Percentiles rank a stretch among this genome's conserved stretches.
Conservation (phyloP, 2,113 vertebrate species). For the Camelus bactrianus region DNA sequence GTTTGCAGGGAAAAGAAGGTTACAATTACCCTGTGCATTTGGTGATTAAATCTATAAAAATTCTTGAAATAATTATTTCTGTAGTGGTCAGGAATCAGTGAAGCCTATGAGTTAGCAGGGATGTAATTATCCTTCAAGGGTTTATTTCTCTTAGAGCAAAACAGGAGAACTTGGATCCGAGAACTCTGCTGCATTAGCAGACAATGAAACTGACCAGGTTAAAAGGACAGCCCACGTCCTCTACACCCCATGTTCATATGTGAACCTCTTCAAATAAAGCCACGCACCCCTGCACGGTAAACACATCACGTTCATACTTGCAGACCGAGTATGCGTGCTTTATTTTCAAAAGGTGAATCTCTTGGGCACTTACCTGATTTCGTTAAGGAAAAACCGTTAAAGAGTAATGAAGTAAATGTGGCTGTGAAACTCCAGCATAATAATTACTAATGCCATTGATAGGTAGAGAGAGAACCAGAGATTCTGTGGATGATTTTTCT, state of each 20-base stretch:
- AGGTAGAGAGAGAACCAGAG: neutral
- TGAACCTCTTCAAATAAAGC: neutral
- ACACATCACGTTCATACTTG: neutral
- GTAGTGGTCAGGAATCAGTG: neutral
- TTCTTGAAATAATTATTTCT: slow-evolving; percentile 53
- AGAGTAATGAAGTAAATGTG: slow-evolving; percentile 14
- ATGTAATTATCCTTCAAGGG: slow-evolving; percentile 1
- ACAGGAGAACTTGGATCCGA: neutral
- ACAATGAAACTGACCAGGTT: neutral
- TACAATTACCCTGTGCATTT: neutral
- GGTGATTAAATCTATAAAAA: slow-evolving; percentile 22
- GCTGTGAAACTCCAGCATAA: neutral
- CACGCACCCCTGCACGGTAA: neutral
- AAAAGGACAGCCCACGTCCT: neutral
- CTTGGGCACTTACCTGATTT: slow-evolving; percentile 10
- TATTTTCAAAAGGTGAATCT: neutral
- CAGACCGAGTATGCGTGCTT: neutral
- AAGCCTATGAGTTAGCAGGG: neutral
- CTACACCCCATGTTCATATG: neutral
- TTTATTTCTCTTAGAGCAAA: neutral
- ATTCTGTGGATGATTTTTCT: slow-evolving; percentile 31
- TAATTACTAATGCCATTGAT: neutral
- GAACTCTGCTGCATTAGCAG: neutral
- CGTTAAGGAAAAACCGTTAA: neutral
- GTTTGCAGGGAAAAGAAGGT: neutral